phyloP scores from a whole-genome alignment of 1,140 invertebrate species.

The Heterodera carotae region DNA sequence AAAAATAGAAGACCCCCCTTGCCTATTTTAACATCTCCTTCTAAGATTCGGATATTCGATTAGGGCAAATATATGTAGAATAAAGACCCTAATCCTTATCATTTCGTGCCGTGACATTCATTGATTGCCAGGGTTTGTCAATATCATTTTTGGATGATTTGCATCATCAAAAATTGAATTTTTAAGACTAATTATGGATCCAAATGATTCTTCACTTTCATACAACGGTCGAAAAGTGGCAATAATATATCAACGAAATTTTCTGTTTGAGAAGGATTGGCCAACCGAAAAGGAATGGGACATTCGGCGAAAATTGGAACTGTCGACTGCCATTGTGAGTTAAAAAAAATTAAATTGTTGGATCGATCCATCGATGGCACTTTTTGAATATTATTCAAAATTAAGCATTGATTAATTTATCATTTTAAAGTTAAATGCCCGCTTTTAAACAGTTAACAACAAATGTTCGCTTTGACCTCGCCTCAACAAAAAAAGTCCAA shows the following conservation, averaged over 20 bases:
- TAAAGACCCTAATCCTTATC: too few relatives aligned
- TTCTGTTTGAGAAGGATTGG: conserved; percentile 78
- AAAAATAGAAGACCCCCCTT: too few relatives aligned
- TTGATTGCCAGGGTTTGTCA: too few relatives aligned
- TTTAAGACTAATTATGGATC: conserved; percentile 48
- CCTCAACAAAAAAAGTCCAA: conserved; percentile 72
- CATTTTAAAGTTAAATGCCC: too few relatives aligned
- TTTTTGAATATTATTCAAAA: conserved; percentile 69
- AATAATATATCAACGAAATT: conserved; percentile 88
- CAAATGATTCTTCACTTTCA: conserved; percentile 20
- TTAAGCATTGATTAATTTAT: too few relatives aligned
- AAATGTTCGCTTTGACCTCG: conserved; percentile 75
- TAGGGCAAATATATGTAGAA: too few relatives aligned
- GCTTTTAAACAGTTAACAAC: conserved; percentile 77
- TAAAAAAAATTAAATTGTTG: background rate
- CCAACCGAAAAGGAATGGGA: conserved; percentile 76
- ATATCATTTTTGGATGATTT: background rate
- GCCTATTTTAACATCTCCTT: too few relatives aligned
- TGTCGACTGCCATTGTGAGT: conserved; percentile 74
- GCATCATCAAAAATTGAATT: background rate
- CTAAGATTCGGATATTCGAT: too few relatives aligned
- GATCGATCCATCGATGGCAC: background rate
- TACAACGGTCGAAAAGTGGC: conserved; percentile 77
- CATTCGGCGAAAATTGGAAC: conserved; percentile 80
- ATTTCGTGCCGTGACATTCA: too few relatives aligned